Evolutionary conservation across 2,797 vertebrate genomes (phyloP), one percentile per base, ranked within the genome.

Genomic region (Hirundo rustica): DNA sequence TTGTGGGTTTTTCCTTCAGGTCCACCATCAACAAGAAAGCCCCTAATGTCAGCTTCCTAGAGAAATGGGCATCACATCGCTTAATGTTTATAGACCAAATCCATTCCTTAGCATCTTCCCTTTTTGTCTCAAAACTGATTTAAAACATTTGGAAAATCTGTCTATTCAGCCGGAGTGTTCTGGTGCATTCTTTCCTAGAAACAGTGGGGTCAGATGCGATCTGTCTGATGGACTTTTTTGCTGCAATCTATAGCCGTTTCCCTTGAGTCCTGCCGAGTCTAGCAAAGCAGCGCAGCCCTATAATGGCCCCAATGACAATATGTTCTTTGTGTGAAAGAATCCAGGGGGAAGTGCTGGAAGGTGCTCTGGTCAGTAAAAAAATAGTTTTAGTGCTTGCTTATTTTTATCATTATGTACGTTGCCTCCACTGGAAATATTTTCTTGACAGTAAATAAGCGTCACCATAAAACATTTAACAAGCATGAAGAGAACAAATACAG

Each of bases 71-170:
- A 98, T 98, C 97, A 95, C 96, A 93, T 98, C 97, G 96, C 98
- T 98, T 98, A 98, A 97, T 97, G 98, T 98, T 98, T 98, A 98
- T 98, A 98, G 98, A 98, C 98, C 98, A 99, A 98, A 98, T 98
- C 98, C 98, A 99, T 99, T 99, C 98, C 98, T 98, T 98, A 98
- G 98, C 97, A 96, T 98, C 98, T 97, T 97, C 95, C 93, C 92
- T 97, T 97, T 97, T 98, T 98, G 98, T 97, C 97, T 98, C 98
- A 98, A 98, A 98, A 99, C 98, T 97, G 98, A 99, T 99, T 99
- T 99, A 99, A 99, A 99, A 99, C 99, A 99, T 99, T 99, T 98
- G 99, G 99, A 99, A 99, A 99, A 99, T 99, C 98, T 99, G 98
- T 99, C 99, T 98, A 99, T 99, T 99, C 98, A 99, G 97, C 98